A percentile compares a stretch with the other conserved stretches of the same genome.
Evolutionary conservation across 2,797 vertebrate genomes (phyloP).

Genomic region (Halcyon chelicuti): DNA sequence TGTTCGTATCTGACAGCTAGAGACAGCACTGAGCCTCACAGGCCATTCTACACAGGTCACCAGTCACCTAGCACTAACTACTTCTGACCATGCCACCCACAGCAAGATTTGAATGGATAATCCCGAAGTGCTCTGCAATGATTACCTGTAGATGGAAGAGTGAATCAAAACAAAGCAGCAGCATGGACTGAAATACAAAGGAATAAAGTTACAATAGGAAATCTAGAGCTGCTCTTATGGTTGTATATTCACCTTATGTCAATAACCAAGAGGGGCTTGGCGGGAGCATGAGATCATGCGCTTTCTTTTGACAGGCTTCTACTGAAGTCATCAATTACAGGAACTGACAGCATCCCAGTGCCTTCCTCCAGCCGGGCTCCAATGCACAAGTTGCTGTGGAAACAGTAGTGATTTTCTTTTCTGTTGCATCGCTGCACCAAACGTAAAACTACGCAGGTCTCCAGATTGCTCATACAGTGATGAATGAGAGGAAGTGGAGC

Average conservation of each 20-base stretch:
- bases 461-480: not conserved
- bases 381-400: slow-evolving; percentile 51
- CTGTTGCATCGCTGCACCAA: not conserved
- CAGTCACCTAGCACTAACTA: not conserved
- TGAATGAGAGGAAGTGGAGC: not conserved
- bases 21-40: not conserved
- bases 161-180: not conserved
- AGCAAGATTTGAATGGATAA: not conserved
- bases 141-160: not conserved
- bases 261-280: not conserved
- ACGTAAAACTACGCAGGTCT: not conserved
- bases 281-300: rapidly evolving
- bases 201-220: not conserved
- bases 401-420: slow-evolving; percentile 16
- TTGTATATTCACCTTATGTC: not conserved
- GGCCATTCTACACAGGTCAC: not conserved
- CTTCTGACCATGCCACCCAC: not conserved
- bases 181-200: not conserved
- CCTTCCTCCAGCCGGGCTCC: slow-evolving; percentile 1
- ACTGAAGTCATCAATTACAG: not conserved
- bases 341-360: slow-evolving; percentile 7
- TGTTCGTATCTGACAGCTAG: not conserved
- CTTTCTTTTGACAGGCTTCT: not conserved
- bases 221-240: not conserved
- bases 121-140: not conserved